phyloP scores from a whole-genome alignment of 2,113 vertebrate species.

The Holacanthus passer region DNA sequence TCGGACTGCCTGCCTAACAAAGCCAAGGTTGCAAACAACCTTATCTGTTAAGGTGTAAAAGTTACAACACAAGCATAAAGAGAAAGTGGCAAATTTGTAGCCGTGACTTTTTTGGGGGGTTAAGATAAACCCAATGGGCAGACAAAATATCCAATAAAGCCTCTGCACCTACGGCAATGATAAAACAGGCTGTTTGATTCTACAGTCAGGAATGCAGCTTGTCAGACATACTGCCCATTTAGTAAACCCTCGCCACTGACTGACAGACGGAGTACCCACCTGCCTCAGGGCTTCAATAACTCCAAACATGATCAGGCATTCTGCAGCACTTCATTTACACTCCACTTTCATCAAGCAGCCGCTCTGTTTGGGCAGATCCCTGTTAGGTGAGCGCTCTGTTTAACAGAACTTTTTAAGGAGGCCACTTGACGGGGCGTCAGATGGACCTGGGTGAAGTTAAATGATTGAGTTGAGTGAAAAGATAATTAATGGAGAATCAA shows the following conservation, averaged over 20 bases:
- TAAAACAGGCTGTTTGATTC: conserved; percentile 63
- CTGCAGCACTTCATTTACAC: conserved; percentile 61
- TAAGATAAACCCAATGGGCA: conserved; percentile 13
- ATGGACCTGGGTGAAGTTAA: conserved; percentile 74
- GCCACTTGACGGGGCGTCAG: conserved; percentile 72
- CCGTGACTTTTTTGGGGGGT: background rate
- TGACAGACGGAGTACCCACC: conserved; percentile 50
- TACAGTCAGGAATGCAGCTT: conserved; percentile 57
- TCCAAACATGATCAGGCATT: conserved; percentile 68
- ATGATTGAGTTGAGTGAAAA: conserved; percentile 86
- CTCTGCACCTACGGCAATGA: conserved; percentile 58
- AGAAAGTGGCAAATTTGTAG: conserved; percentile 24
- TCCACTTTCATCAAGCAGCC: conserved; percentile 33
- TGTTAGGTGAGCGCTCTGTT: conserved; percentile 54
- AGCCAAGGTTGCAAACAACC: conserved; percentile 39
- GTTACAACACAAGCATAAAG: conserved; percentile 22
- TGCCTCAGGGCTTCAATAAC: conserved; percentile 67
- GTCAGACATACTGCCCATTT: conserved; percentile 54
- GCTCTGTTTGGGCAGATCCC: conserved; percentile 45
- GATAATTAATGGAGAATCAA: conserved; percentile 88
- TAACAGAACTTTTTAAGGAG: conserved; percentile 70
- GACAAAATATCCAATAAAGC: conserved; percentile 62
- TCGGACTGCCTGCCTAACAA: conserved; percentile 2
- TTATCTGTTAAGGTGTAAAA: conserved; percentile 27
- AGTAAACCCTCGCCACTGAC: conserved; percentile 59